These are phyloP conservation scores for Ammospiza maritima DNA, from an alignment of 2,797 vertebrate genomes.

Conservation along the genomic window DNA sequence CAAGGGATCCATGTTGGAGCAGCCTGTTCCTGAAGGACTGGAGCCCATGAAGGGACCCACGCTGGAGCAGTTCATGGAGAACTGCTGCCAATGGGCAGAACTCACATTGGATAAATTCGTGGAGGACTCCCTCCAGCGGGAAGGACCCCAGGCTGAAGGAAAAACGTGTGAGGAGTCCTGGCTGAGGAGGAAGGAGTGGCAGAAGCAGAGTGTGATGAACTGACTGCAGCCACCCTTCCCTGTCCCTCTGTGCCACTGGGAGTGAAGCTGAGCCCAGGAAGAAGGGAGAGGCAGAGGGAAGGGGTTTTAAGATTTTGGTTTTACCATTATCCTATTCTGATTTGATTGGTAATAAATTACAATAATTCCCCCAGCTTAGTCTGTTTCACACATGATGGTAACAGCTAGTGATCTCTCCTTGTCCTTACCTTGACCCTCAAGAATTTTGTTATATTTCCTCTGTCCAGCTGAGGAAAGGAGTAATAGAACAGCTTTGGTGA, in stretches of 20 bases:
- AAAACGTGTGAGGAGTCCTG: rapidly evolving
- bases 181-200: neutral
- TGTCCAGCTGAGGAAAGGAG: neutral
- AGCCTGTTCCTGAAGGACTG: neutral
- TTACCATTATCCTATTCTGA: neutral
- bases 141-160: neutral
- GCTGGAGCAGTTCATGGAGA: neutral
- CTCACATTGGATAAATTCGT: rapidly evolving
- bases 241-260: neutral
- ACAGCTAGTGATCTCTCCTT: neutral
- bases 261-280: neutral
- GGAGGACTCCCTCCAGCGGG: neutral
- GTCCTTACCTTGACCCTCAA: neutral
- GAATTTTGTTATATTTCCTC: neutral
- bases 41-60: neutral
- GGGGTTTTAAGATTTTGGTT: neutral
- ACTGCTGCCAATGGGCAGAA: neutral
- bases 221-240: neutral
- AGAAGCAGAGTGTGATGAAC: neutral
- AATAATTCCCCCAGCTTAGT: neutral
- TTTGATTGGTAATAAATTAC: neutral
- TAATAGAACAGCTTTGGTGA: neutral
- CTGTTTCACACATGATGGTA: neutral
- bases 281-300: neutral
- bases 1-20: rapidly evolving